phyloP scores from a whole-genome alignment of 1,140 invertebrate genomes.

The Bathynomus jamesi region DNA sequence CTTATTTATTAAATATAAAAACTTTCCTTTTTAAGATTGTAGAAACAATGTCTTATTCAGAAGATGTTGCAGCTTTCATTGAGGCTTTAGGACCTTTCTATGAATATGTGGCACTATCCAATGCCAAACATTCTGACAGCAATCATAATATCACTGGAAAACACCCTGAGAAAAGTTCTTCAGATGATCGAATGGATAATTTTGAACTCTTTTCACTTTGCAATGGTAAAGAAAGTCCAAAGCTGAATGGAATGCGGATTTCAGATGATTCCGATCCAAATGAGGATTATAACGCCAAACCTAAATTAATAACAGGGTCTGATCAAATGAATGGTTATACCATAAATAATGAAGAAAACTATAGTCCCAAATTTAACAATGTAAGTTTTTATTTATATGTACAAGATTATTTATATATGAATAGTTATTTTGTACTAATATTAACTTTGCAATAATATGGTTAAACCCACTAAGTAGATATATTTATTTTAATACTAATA shows the following conservation, averaged over 20 bases:
- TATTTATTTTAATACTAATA: no score
- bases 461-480: no score
- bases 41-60: slow-evolving; percentile 12
- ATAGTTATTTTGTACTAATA: no score
- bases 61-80: slow-evolving; percentile 10
- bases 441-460: no score
- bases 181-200: neutral
- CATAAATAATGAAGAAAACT: neutral
- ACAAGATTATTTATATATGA: no score
- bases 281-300: no score
- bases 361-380: no score
- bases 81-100: slow-evolving; percentile 12
- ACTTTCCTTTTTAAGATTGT: slow-evolving; percentile 8
- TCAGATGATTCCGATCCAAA: no score
- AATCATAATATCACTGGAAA: neutral
- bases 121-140: neutral
- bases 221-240: neutral
- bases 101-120: slow-evolving; percentile 9
- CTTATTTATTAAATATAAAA: neutral
- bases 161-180: neutral
- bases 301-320: no score
- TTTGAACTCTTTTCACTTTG: neutral
- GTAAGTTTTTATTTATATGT: no score
- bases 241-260: neutral
- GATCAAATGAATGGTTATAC: no score